Evolutionary conservation across 2,113 vertebrate species (phyloP).

Genomic region (Vulpes lagopus): DNA sequence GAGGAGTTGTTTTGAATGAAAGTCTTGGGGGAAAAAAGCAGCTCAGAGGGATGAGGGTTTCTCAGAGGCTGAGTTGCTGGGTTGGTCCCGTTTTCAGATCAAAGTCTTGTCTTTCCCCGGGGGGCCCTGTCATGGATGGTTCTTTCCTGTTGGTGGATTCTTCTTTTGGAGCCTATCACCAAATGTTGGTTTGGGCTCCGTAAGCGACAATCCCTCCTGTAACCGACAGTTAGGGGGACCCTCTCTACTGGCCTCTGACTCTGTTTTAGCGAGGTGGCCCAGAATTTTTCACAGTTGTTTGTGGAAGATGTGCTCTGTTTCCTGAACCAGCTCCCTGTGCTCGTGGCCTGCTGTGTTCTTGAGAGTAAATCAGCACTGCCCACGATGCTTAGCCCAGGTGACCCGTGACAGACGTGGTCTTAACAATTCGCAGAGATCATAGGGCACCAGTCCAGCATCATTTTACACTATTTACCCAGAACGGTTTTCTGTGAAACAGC

Average conservation of each 20-base stretch:
- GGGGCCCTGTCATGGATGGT: no score
- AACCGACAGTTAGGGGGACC: not conserved
- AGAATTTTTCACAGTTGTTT: not conserved
- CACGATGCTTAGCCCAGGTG: accelerated
- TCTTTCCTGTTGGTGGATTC: accelerated
- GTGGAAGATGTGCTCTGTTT: accelerated
- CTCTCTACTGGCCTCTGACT: not conserved
- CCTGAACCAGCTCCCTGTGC: accelerated
- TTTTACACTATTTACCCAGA: not conserved
- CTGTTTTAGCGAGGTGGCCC: not conserved
- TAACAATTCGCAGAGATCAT: no score
- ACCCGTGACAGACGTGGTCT: not conserved
- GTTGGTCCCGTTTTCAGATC: not conserved
- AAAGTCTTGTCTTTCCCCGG: not conserved
- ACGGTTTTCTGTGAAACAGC: not conserved
- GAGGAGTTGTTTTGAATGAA: not conserved
- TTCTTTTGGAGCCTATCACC: not conserved
- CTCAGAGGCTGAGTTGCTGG: not conserved
- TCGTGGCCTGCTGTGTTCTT: not conserved
- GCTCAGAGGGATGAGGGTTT: not conserved
- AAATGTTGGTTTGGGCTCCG: not conserved
- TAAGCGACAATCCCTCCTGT: not conserved
- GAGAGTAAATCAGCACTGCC: accelerated
- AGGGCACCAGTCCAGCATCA: not conserved
- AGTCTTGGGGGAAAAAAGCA: not conserved